Base-by-base conservation (phyloP, 1,140 invertebrate genomes). In the Phthorimaea operculella region DNA sequence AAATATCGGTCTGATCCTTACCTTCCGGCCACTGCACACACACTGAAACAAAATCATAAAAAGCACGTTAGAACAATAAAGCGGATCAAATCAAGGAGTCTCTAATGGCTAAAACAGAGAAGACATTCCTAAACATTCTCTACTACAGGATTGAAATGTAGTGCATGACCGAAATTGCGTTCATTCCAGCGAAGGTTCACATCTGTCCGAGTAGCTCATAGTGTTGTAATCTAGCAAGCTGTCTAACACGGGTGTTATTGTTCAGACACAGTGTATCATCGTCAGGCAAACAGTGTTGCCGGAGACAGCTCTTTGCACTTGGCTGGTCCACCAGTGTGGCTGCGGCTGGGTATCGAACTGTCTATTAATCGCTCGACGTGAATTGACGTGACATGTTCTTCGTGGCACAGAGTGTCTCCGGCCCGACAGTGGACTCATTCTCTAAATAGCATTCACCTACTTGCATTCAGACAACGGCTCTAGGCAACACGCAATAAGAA, bases 21-120 rank as follows among this genome's bases (percentile, higher is more conserved):
- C 92, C 92, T 90, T 93, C 92, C 68, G 93, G 92, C 93, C 93
- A 94, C 84, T 93, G 93, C 78, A 94, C 92, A 87, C 92, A 94
- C 78, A 94, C 93, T 92, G 92, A 76, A 91, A 91, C 89, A 90
- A 83, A 84, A 84, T 63, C 60, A 74, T 63, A 61, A 15, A 36
- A 16, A 16, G 8, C 15, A 47, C 16, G 8, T 47, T 47, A 47
- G 44, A 9, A 4, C 21, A 28, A 28, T 28, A 28, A 6, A 16
- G 44, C 36, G 44, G 9, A 47, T 15, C 39, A 42, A 48, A n/a
- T 17, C 14, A 21, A 21, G 14, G 17, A 50, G 12, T 50, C 18
- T 59, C 64, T 70, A 71, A 71, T 36, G 33, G 53, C 73, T 77
- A 82, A 62, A 57, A 77, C 71, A 77, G 68, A 72, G 53, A 79